Evolutionary conservation across 1,140 invertebrate genomes (phyloP), one percentile per base, ranked within the genome.

Genomic region (Samia ricini): DNA sequence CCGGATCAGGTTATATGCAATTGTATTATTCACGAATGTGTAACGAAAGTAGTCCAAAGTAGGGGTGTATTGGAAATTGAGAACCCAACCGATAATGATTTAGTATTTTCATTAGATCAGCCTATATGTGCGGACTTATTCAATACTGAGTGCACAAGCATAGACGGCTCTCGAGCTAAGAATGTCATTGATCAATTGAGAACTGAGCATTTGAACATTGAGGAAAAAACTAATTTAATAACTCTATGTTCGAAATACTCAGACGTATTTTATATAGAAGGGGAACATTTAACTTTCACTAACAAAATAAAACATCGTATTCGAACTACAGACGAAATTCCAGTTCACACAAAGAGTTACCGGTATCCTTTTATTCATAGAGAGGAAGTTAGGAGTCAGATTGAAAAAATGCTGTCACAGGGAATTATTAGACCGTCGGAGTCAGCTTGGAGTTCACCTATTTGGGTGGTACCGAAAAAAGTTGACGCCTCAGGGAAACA

Each of bases 21-120:
- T 48, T 71, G 65, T 42, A 26, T 61, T 33, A 58, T 67, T 33
- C 51, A 48, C n/a, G 68, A 71, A n/a, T 71, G 65, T 19, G 0
- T 65, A 21, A 65, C 67, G 2, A 56, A 50, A 5, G 56, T 67
- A 8, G 23, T 24, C 15, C 22, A 67, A 50, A 15, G 23, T 50
- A 15, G 49, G 6, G 60, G 60, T 29, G 20, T 56, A 2, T 22
- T 67, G 20, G 65, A 67, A 23, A 48, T 67, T 19, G 21, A 23
- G n/a, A 65, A 69, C 54, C 49, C 57, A 12, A 57, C 60, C 24
- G 29, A 56, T 23, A 50, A 63, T 24, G 63, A 66, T 42, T 22
- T 66, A 20, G 26, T 63, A 56, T 61, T 65, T 54, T 60, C 63
- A 4, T 60, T 63, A 55, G 60, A 65, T 36, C 24, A 18, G 2